Evolutionary conservation across 2,888 invertebrate genomes (phyloP).

Genomic region (Cantharis flavilabris): DNA sequence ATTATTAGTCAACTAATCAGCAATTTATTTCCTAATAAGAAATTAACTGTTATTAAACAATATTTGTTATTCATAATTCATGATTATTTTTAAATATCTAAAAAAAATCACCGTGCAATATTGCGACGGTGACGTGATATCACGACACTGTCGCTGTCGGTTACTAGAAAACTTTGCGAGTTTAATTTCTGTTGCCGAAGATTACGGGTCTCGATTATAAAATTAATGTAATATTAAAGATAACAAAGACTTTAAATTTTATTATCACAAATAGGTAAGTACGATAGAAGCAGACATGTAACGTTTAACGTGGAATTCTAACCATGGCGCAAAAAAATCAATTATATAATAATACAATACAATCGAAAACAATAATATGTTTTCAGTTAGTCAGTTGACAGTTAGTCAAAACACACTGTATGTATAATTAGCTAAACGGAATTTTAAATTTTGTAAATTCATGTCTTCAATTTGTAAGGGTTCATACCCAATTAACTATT

Average conservation of each 20-base stretch:
- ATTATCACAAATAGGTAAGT: no score
- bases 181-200: not conserved
- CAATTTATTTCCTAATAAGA: conserved; percentile 5
- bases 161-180: not conserved
- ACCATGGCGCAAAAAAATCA: no score
- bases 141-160: not conserved
- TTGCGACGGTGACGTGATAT: no score
- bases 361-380: not conserved
- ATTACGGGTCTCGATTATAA: not conserved
- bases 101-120: no score
- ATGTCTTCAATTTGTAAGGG: not conserved
- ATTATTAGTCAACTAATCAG: not conserved
- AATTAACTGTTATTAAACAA: not conserved
- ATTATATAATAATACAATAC: no score
- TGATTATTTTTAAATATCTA: no score
- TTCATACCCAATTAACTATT: not conserved
- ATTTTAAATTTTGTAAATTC: not conserved
- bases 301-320: no score
- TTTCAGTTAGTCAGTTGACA: not conserved
- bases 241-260: no score
- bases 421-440: not conserved
- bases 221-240: no score
- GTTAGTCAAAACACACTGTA: not conserved
- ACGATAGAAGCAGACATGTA: no score
- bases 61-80: no score